phyloP scores from a whole-genome alignment of 2,797 vertebrate species.

The Pagetopsis macropterus region DNA sequence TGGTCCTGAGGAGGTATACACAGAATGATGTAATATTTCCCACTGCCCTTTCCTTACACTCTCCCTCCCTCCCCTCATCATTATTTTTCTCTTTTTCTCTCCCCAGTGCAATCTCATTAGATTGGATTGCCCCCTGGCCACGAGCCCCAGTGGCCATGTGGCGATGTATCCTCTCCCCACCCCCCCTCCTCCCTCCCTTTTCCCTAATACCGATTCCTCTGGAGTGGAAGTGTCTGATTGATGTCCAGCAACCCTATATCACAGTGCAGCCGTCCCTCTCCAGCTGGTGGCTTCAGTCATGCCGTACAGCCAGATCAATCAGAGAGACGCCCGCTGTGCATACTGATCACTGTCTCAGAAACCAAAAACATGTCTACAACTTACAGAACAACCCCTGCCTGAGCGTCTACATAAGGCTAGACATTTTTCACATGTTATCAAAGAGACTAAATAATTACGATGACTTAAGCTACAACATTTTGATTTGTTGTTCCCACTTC shows the following conservation, averaged over 20 bases:
- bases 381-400: constrained; percentile 39
- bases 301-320: constrained; percentile 78
- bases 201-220: constrained; percentile 64
- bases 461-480: constrained; percentile 21
- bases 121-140: constrained; percentile 77
- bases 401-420: constrained; percentile 12
- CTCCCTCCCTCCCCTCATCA: constrained; percentile 47
- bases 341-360: constrained; percentile 71
- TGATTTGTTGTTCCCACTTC: constrained; percentile 19
- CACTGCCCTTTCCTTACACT: constrained; percentile 20
- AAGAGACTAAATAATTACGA: constrained; percentile 34
- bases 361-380: constrained; percentile 63
- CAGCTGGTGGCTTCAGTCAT: constrained; percentile 85
- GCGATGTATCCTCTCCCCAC: constrained; percentile 50
- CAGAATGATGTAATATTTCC: constrained; percentile 76
- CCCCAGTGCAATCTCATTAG: constrained; percentile 76
- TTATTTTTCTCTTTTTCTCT: constrained; percentile 66
- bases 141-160: constrained; percentile 76
- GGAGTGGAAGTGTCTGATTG: constrained; percentile 81
- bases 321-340: constrained; percentile 73
- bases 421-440: constrained; percentile 44
- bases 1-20: constrained; percentile 67
- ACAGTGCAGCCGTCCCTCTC: constrained; percentile 73
- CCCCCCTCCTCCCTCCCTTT: constrained; percentile 19
- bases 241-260: constrained; percentile 85